These are phyloP conservation scores for Oostethus manadensis DNA, from an alignment of 2,113 vertebrate species.

Conservation along the genomic window DNA sequence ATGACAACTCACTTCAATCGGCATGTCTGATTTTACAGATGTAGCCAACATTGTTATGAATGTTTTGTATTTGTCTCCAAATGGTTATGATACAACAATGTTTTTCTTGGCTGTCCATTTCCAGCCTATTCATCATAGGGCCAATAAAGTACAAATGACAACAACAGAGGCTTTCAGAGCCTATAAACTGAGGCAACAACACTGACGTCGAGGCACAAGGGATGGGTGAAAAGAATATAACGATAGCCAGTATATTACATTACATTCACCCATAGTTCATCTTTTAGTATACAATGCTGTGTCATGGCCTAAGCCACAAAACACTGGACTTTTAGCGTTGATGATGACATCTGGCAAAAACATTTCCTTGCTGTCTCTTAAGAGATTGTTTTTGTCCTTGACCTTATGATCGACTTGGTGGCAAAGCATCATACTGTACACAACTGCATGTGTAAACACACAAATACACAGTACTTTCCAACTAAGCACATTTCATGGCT, in stretches of 20 bases:
- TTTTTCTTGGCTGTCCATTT: slow-evolving; percentile 15
- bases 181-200: slow-evolving; percentile 6
- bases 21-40: too few relatives aligned
- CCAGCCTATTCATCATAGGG: slow-evolving; percentile 25
- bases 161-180: slow-evolving; percentile 19
- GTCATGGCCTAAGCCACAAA: slow-evolving; percentile 6
- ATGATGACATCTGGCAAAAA: slow-evolving; percentile 8
- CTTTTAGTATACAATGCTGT: slow-evolving; percentile 5
- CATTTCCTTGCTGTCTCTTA: slow-evolving; percentile 18
- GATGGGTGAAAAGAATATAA: slow-evolving; percentile 19
- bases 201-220: slow-evolving; percentile 11
- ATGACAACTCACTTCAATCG: too few relatives aligned
- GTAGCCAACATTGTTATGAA: slow-evolving; percentile 25
- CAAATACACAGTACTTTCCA: too few relatives aligned
- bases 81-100: slow-evolving; percentile 50
- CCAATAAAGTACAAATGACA: slow-evolving; percentile 21
- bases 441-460: too few relatives aligned
- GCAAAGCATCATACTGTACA: too few relatives aligned
- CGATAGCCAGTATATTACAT: slow-evolving; percentile 7
- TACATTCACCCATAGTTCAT: slow-evolving; percentile 7
- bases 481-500: too few relatives aligned
- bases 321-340: slow-evolving; percentile 15
- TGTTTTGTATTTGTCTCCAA: slow-evolving; percentile 18
- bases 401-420: slow-evolving; percentile 27
- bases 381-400: slow-evolving; percentile 22